phyloP scores from a whole-genome alignment of 2,797 vertebrate genomes.

The Semaprochilodus insignis region DNA sequence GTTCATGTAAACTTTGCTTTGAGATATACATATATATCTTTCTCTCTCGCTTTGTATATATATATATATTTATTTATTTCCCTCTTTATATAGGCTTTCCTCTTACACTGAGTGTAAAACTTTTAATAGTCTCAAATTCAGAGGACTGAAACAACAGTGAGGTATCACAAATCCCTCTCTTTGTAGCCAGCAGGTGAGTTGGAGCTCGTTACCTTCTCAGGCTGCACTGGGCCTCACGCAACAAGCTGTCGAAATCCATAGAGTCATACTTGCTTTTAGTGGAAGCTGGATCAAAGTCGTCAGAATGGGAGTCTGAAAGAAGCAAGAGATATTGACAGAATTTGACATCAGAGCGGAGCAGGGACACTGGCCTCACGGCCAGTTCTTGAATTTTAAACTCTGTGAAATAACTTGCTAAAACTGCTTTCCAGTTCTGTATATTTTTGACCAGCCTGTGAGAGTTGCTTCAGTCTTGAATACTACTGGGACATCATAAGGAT shows the following conservation, averaged over 20 bases:
- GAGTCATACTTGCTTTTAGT: slow-evolving; percentile 99
- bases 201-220: slow-evolving; percentile 94
- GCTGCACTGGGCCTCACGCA: slow-evolving; percentile 96
- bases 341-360: slow-evolving; percentile 31
- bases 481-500: not conserved
- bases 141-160: slow-evolving; percentile 88
- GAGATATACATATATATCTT: slow-evolving; percentile 60
- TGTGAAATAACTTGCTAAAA: not conserved
- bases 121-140: slow-evolving; percentile 86
- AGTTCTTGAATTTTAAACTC: not conserved
- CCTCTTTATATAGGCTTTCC: slow-evolving; percentile 64
- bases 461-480: not conserved
- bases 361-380: not conserved
- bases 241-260: slow-evolving; percentile 99
- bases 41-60: slow-evolving; percentile 48
- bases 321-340: slow-evolving; percentile 36
- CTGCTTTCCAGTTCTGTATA: slow-evolving; percentile 1
- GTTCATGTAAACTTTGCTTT: slow-evolving; percentile 98
- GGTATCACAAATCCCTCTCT: slow-evolving; percentile 88
- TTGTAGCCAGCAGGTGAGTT: slow-evolving; percentile 68
- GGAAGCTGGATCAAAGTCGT: slow-evolving; percentile 98
- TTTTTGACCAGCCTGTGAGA: not conserved
- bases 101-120: slow-evolving; percentile 90
- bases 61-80: slow-evolving; percentile 63
- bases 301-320: slow-evolving; percentile 94